Percentiles rank a stretch among this genome's conserved stretches.
Evolutionary conservation across 1,140 invertebrate genomes (phyloP).

Genomic region (Diorhabda elongata): DNA sequence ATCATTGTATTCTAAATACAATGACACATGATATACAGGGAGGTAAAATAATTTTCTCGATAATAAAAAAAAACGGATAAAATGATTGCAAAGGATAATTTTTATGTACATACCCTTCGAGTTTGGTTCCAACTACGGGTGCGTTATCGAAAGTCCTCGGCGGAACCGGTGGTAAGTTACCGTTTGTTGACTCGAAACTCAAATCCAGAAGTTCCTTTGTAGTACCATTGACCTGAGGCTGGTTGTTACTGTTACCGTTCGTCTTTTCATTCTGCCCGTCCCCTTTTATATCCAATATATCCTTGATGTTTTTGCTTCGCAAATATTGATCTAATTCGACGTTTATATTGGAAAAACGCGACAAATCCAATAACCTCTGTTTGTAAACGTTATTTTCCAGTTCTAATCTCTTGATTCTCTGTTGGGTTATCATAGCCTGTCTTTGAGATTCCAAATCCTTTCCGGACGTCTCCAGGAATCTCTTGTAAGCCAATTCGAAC

Average conservation of each 20-base stretch:
- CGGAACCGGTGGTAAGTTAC: conserved; percentile 59
- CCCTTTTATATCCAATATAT: conserved; percentile 38
- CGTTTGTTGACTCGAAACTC: conserved; percentile 42
- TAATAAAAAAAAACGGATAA: too few relatives aligned
- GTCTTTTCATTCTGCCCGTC: conserved; percentile 18
- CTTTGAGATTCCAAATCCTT: conserved; percentile 70
- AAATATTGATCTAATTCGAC: conserved; percentile 44
- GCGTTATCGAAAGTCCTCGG: conserved; percentile 60
- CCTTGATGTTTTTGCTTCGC: conserved; percentile 41
- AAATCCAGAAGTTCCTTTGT: conserved; percentile 36
- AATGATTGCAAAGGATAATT: too few relatives aligned
- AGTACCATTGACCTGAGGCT: conserved; percentile 44
- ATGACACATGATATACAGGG: too few relatives aligned
- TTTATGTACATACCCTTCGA: conserved; percentile 57
- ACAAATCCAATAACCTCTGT: conserved; percentile 60
- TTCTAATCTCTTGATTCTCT: conserved; percentile 68
- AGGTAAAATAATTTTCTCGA: too few relatives aligned
- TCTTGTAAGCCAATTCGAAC: conserved; percentile 93
- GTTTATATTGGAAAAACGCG: conserved; percentile 44
- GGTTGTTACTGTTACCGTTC: conserved; percentile 12
- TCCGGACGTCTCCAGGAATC: conserved; percentile 74
- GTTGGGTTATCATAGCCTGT: conserved; percentile 66
- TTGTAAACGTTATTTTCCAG: conserved; percentile 67
- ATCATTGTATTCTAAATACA: too few relatives aligned
- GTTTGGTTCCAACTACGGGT: conserved; percentile 69